Evolutionary conservation across 2,888 invertebrate species (phyloP), one percentile per base, ranked within the genome.

Genomic region (Caenorhabditis doughertyi): DNA sequence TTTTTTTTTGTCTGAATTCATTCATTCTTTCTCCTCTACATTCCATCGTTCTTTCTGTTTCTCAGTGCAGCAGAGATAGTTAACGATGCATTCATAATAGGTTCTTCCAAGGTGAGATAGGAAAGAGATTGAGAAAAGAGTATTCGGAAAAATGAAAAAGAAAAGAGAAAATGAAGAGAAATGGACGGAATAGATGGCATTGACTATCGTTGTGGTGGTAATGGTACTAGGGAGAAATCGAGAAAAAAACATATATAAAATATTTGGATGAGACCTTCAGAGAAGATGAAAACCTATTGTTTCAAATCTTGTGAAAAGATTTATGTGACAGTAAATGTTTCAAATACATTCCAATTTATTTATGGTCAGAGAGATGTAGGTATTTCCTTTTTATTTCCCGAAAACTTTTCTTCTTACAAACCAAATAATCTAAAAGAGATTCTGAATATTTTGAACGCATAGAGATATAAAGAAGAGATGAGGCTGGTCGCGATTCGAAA

Each of bases 1-100:
- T 9, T 29, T 23, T 47, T 29, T 29, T 29, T 25, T 42, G 18
- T 42, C 51, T 65, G 49, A 51, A 51, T 51, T 49, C 64, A 27
- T 27, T 25, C 60, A 16, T 42, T 42, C 18, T 35, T n/a, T 16
- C 55, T n/a, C 11, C 42, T 23, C 27, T 47, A 42, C 70, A 71
- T 71, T 71, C 32, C 58, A 71, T 71, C 58, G 56, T 49, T 49
- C 51, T 35, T 60, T 49, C 35, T 47, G 18, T 72, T 62, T 72
- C 72, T 72, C 72, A 72, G 65, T 64, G 49, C 64, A 64, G 21
- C 35, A 51, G 44, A 64, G 72, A 72, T 72, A 72, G 72, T 72
- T 72, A 72, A 72, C 72, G 72, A 72, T 72, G 72, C 72, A 72
- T 72, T 72, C 72, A 72, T 72, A 72, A 72, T 72, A 72, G 72